Base-by-base conservation (phyloP, 1,140 invertebrate genomes). In the Oreohelix idahoensis region DNA sequence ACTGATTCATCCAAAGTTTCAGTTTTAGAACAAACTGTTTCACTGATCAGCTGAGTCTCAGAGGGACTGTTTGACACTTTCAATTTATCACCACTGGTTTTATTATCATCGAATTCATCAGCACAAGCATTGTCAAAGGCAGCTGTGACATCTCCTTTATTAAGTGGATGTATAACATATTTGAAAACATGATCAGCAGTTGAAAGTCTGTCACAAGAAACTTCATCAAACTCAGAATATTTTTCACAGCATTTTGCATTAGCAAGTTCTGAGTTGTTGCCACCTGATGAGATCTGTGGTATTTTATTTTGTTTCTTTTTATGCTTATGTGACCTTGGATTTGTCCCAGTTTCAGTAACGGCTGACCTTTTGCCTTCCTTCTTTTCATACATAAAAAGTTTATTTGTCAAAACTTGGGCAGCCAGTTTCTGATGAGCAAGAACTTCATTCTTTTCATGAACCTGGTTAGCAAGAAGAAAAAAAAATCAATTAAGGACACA, bases 341-440 rank as follows among this genome's bases (percentile, higher is more conserved):
- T n/a, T 74, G 42, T 42, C 36, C 38, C 42, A 11, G 38, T 26
- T 42, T 39, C 38, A 39, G 38, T 39, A 4, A n/a, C n/a, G 4
- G 53, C 51, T 10, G 15, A 36, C 51, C 20, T 36, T 32, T 53
- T 58, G 32, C 51, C 75, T n/a, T 69, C 53, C n/a, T n/a, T 66
- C 23, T 79, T 58, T 39, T 79, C 77, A 66, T 66, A 69, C 5
- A 32, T 38, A 20, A n/a, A 79, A 45, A 80, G 79, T 80, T 80
- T 80, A 42, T 71, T 71, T 5, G 88, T 85, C 53, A 91, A 81
- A 11, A 91, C 86, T 69, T 89, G 87, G 0, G 88, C 86, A 26
- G 89, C 89, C 45, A 91, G 79, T 74, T 88, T 89, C 79, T 91
- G 88, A 73, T 90, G 89, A 23, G 88, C 89, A 45, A 88, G 85